Conservation (phyloP, 2,888 invertebrate species). For the Nomada hirtipes region DNA sequence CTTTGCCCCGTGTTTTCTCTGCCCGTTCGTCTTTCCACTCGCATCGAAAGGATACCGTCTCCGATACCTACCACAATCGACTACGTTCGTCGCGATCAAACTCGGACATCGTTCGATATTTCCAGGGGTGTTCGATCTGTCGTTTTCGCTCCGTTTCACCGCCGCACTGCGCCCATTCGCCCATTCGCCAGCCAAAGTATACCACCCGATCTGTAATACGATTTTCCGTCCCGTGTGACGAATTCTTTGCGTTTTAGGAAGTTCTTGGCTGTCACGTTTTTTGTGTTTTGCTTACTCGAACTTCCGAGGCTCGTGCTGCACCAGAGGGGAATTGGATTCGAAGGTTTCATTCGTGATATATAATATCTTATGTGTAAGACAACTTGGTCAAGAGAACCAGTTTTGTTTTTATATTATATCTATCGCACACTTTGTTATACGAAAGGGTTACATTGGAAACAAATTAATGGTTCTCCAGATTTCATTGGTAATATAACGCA, state of each 20-base stretch:
- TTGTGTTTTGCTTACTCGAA: not conserved
- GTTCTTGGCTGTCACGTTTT: not conserved
- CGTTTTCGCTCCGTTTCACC: constrained; percentile 19
- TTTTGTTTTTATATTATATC: too few species aligned
- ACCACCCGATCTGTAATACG: constrained; percentile 58
- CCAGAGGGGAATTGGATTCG: too few species aligned
- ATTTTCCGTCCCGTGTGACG: constrained; percentile 59
- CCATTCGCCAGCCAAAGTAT: constrained; percentile 46
- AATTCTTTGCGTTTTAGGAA: not conserved
- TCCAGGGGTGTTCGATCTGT: constrained; percentile 37
- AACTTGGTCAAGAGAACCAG: too few species aligned
- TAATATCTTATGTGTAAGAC: too few species aligned
- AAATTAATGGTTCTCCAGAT: too few species aligned
- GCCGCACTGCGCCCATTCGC: constrained; percentile 43
- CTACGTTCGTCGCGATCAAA: constrained; percentile 35
- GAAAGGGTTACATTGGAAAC: too few species aligned
- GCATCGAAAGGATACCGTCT: constrained; percentile 44
- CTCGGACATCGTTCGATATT: constrained; percentile 58
- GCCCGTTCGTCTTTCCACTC: constrained; percentile 25
- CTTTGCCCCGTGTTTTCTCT: constrained; percentile 33
- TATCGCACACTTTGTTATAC: too few species aligned
- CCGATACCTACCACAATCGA: constrained; percentile 15
- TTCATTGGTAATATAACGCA: too few species aligned
- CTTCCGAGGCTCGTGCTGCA: too few species aligned
- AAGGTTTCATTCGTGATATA: too few species aligned